Percentiles rank a stretch among this genome's conserved stretches.
phyloP scores from a whole-genome alignment of 2,113 vertebrate species.

The Stegostoma tigrinum region DNA sequence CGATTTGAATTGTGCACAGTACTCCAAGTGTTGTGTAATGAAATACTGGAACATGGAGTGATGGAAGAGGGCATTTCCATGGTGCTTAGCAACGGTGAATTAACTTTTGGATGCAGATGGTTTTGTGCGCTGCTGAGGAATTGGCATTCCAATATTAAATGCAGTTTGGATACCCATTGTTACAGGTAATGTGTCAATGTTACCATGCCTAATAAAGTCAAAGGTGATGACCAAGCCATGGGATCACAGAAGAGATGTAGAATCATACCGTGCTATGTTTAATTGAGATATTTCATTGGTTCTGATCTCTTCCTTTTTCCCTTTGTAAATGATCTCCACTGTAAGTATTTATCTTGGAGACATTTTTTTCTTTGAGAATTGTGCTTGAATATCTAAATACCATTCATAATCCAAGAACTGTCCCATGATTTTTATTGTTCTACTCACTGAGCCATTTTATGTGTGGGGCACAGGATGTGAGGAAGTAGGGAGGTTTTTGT shows the following conservation, averaged over 20 bases:
- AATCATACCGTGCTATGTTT: neutral
- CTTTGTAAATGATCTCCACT: neutral
- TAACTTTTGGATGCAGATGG: slow-evolving; percentile 1
- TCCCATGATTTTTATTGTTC: neutral
- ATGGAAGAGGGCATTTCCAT: neutral
- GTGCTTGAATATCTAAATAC: neutral
- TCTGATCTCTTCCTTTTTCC: neutral
- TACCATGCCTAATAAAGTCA: neutral
- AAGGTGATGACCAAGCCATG: neutral
- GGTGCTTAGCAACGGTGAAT: slow-evolving; percentile 2
- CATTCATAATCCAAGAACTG: neutral
- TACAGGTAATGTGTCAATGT: neutral
- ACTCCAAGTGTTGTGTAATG: neutral
- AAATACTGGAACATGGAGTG: neutral
- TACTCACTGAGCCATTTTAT: neutral
- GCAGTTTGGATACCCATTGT: neutral
- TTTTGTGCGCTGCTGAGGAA: neutral
- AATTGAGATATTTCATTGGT: neutral
- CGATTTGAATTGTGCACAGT: neutral
- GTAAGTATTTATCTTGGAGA: neutral
- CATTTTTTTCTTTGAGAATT: neutral
- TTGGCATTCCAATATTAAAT: neutral
- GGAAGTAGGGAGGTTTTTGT: neutral
- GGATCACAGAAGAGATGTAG: neutral
- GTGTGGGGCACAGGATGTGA: neutral